Percentiles rank a stretch among this genome's conserved stretches.
Conservation (phyloP, 2,797 vertebrate species). For the Pangasius djambal region DNA sequence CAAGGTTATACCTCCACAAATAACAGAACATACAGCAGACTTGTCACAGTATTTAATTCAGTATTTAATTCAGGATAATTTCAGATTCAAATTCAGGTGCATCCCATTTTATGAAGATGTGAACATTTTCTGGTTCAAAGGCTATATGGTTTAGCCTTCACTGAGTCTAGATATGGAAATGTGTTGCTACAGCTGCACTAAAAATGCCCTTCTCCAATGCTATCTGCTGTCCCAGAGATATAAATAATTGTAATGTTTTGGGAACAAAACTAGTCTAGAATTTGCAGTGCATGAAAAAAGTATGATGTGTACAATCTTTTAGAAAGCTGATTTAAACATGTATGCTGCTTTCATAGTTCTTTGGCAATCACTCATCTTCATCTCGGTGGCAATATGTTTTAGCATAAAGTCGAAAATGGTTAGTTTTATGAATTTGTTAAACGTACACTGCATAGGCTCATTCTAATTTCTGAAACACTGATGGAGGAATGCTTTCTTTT, state of each 20-base stretch:
- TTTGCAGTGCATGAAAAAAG: not conserved
- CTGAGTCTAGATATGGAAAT: not conserved
- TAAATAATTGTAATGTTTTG: not conserved
- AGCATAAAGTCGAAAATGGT: not conserved
- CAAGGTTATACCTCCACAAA: not conserved
- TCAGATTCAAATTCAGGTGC: not conserved
- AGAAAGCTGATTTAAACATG: not conserved
- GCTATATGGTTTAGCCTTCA: not conserved
- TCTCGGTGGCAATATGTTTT: not conserved
- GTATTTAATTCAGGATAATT: not conserved
- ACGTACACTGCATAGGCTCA: not conserved
- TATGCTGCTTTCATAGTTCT: conserved; percentile 5
- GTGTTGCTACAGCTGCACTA: not conserved
- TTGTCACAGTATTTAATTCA: not conserved
- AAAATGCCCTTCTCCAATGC: not conserved
- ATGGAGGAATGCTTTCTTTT: conserved; percentile 12
- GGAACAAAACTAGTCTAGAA: not conserved
- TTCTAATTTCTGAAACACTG: conserved; percentile 12
- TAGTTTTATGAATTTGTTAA: not conserved
- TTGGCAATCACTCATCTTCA: not conserved
- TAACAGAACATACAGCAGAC: not conserved
- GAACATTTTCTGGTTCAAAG: not conserved
- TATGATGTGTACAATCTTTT: conserved; percentile 3
- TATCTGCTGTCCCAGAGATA: not conserved
- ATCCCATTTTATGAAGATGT: not conserved